These are phyloP conservation scores for Pangasius djambal DNA, from an alignment of 2,797 vertebrate species.

Conservation along the genomic window DNA sequence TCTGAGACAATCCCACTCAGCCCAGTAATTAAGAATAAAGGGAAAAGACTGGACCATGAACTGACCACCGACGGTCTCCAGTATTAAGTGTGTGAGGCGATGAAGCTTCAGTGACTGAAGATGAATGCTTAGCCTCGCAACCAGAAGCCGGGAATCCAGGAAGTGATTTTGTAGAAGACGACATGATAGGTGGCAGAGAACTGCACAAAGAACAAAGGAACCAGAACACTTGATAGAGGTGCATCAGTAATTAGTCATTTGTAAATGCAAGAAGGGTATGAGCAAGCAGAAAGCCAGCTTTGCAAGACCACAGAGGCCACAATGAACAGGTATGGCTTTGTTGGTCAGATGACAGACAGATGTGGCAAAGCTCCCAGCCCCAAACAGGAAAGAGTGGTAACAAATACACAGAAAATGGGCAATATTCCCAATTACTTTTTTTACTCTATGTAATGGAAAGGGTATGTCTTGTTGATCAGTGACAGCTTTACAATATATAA, in stretches of 20 bases:
- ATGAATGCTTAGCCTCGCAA: neutral
- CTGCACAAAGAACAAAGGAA: neutral
- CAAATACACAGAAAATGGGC: slow-evolving; percentile 23
- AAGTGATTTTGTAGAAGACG: neutral
- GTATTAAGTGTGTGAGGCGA: neutral
- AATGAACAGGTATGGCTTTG: slow-evolving; percentile 54
- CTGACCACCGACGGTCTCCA: neutral
- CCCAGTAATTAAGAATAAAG: neutral
- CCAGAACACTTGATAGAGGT: neutral
- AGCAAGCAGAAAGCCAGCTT: slow-evolving; percentile 46
- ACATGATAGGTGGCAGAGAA: neutral
- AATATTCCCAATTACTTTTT: slow-evolving; percentile 31
- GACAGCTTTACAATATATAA: slow-evolving; percentile 47
- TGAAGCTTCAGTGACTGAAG: neutral
- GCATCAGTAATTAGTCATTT: neutral
- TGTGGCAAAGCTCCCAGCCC: slow-evolving; percentile 9
- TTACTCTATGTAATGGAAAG: slow-evolving; percentile 49
- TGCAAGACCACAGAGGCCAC: slow-evolving; percentile 37
- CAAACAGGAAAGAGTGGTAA: slow-evolving; percentile 3
- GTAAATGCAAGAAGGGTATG: slow-evolving; percentile 36
- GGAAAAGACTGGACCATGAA: neutral
- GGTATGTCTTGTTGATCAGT: slow-evolving; percentile 31
- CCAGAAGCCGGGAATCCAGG: neutral
- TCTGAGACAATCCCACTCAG: neutral
- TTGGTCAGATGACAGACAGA: slow-evolving; percentile 47